These are phyloP conservation scores for Mesodorylaimus sp. DNA, from an alignment of 2,888 invertebrate genomes.

Conservation along the genomic window DNA sequence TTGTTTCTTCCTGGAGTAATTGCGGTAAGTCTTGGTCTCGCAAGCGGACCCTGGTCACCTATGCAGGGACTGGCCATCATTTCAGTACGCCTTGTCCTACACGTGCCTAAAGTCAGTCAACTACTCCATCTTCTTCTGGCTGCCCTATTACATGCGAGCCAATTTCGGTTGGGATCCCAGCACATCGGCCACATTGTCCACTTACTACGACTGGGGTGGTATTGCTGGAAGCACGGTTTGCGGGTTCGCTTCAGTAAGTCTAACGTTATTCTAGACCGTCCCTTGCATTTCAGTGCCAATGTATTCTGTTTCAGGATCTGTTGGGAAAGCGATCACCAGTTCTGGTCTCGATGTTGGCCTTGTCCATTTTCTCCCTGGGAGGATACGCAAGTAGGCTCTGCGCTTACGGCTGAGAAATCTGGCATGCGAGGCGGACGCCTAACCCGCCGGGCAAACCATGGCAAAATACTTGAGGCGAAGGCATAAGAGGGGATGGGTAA, in stretches of 20 bases:
- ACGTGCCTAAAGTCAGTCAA: constrained; percentile 39
- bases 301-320: constrained; percentile 4
- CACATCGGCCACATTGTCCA: constrained; percentile 34
- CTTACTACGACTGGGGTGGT: constrained; percentile 39
- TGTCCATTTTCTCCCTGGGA: constrained; percentile 1
- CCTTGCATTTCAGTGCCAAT: neutral
- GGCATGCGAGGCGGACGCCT: too few species aligned
- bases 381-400: constrained; percentile 2
- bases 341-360: neutral
- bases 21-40: constrained; percentile 16
- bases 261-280: neutral
- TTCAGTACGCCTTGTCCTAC: constrained; percentile 37
- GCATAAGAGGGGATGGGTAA: too few species aligned
- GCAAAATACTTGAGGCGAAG: too few species aligned
- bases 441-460: too few species aligned
- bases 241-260: constrained; percentile 21
- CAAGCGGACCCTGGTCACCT: neutral
- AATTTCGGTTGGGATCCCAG: constrained; percentile 29
- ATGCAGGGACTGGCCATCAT: too few species aligned
- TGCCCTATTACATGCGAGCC: constrained; percentile 35
- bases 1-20: constrained; percentile 27
- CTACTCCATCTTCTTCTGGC: constrained; percentile 40
- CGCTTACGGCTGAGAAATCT: too few species aligned
- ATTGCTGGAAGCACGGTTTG: constrained; percentile 32
- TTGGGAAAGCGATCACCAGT: constrained; percentile 8